A percentile compares a stretch with the other conserved stretches of the same genome.
phyloP scores from a whole-genome alignment of 2,888 invertebrate genomes.

The Euzophera pinguis region DNA sequence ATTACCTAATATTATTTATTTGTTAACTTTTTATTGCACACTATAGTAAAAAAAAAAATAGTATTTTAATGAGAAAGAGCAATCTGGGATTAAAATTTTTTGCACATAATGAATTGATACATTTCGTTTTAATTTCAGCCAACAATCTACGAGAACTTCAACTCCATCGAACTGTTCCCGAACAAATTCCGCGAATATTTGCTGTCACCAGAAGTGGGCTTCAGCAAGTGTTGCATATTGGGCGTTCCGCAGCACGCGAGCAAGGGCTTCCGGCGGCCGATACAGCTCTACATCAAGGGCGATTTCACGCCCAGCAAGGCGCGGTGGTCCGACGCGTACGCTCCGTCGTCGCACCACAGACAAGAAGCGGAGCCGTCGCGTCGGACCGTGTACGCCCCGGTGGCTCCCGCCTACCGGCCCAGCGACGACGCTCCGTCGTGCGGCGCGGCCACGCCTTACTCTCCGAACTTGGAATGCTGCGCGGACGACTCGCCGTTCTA shows the following conservation, averaged over 20 bases:
- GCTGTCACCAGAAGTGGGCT: conserved; percentile 93
- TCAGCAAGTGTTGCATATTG: conserved; percentile 92
- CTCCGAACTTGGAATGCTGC: conserved; percentile 66
- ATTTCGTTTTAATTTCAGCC: conserved; percentile 79
- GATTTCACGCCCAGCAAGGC: conserved; percentile 83
- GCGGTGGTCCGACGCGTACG: conserved; percentile 82
- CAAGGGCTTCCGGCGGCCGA: conserved; percentile 93
- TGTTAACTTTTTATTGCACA: too few relatives aligned
- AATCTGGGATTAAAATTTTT: too few relatives aligned
- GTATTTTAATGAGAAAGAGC: too few relatives aligned
- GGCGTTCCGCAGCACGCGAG: conserved; percentile 90
- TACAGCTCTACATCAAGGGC: conserved; percentile 84
- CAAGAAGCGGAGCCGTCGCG: conserved; percentile 79
- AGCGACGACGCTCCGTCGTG: conserved; percentile 76
- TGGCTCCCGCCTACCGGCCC: conserved; percentile 65
- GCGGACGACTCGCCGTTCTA: conserved; percentile 75
- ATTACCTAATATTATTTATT: too few relatives aligned
- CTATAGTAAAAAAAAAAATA: too few relatives aligned
- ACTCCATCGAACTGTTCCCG: conserved; percentile 92
- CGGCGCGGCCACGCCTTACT: conserved; percentile 74
- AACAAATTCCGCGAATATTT: conserved; percentile 96
- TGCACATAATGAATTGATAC: too few relatives aligned
- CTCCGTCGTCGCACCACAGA: conserved; percentile 81
- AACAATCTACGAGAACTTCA: conserved; percentile 91
- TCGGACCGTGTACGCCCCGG: conserved; percentile 74